Percentiles rank a stretch among this genome's conserved stretches.
Evolutionary conservation across 2,888 invertebrate species (phyloP).

Genomic region (Scaptomyza tumidula): DNA sequence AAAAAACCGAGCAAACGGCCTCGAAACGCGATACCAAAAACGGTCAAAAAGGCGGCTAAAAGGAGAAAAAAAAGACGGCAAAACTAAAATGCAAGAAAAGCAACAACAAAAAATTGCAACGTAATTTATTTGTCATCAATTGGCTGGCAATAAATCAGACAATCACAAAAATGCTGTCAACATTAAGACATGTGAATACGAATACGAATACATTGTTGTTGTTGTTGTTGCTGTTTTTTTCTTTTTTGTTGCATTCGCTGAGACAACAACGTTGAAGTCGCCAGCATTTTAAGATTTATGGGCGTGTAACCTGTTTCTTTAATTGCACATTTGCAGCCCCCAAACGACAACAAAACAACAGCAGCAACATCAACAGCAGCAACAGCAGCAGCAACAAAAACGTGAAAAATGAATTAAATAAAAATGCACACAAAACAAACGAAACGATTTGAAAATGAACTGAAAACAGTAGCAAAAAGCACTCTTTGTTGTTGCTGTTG

Average conservation of each 20-base stretch:
- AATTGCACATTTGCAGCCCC: constrained; percentile 83
- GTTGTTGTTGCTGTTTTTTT: constrained; percentile 24
- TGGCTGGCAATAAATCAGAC: constrained; percentile 83
- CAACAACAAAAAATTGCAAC: constrained; percentile 52
- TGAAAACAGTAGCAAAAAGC: constrained; percentile 70
- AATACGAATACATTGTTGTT: constrained; percentile 5
- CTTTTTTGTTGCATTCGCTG: constrained; percentile 38
- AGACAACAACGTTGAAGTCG: constrained; percentile 58
- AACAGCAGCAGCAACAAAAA: constrained; percentile 57
- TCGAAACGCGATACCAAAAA: constrained; percentile 65
- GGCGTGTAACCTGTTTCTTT: constrained; percentile 84
- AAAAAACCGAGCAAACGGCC: constrained; percentile 22
- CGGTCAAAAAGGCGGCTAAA: constrained; percentile 59
- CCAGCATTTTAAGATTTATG: constrained; percentile 81
- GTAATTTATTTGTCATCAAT: constrained; percentile 81
- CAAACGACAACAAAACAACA: constrained; percentile 68
- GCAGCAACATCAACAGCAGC: constrained; percentile 50
- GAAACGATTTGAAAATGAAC: constrained; percentile 74
- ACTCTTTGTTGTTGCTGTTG: constrained; percentile 34
- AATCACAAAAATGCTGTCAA: constrained; percentile 84
- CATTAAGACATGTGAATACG: constrained; percentile 80
- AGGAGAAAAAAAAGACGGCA: constrained; percentile 57
- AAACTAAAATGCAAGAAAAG: constrained; percentile 54
- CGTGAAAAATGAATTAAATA: constrained; percentile 79
- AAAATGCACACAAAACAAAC: constrained; percentile 72